Conservation (phyloP, 2,888 invertebrate genomes). For the Arenicola marina region DNA sequence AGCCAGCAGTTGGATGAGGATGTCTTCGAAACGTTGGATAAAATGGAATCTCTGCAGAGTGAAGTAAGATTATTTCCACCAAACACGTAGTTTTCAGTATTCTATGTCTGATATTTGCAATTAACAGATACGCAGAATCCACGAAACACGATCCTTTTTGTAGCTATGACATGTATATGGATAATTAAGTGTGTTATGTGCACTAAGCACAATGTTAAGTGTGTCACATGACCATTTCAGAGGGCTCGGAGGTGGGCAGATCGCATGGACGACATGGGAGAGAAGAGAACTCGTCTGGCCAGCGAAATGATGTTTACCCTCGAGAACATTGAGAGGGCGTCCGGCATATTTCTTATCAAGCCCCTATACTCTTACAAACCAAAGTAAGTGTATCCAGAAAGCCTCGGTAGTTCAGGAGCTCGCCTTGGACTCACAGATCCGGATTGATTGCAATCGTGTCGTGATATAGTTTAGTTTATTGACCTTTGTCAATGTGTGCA, state of each 20-base stretch:
- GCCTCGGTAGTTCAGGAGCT: too few species aligned
- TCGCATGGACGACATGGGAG: conserved; percentile 52
- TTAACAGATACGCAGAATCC: too few species aligned
- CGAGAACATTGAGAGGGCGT: conserved; percentile 55
- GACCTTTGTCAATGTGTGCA: too few species aligned
- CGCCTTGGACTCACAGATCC: too few species aligned
- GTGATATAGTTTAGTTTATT: too few species aligned
- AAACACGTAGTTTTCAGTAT: too few species aligned
- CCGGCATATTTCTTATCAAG: conserved; percentile 60
- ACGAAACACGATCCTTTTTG: too few species aligned
- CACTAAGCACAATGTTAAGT: too few species aligned
- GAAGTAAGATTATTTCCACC: conserved; percentile 42
- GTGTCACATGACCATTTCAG: conserved; percentile 32
- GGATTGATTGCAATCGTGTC: too few species aligned
- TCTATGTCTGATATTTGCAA: too few species aligned
- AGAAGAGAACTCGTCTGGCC: conserved; percentile 49
- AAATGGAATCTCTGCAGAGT: conserved; percentile 56
- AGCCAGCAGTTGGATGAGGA: conserved; percentile 51
- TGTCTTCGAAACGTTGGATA: conserved; percentile 53
- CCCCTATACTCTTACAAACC: conserved; percentile 56
- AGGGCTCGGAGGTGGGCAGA: conserved; percentile 53
- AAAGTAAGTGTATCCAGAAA: conserved; percentile 25
- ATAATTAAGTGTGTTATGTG: too few species aligned
- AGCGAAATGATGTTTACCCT: conserved; percentile 53
- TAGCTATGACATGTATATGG: too few species aligned